These are phyloP conservation scores for Lycopodina hypogea DNA, from an alignment of 37 sponge, comb jelly and placozoan species.

Conservation along the genomic window DNA sequence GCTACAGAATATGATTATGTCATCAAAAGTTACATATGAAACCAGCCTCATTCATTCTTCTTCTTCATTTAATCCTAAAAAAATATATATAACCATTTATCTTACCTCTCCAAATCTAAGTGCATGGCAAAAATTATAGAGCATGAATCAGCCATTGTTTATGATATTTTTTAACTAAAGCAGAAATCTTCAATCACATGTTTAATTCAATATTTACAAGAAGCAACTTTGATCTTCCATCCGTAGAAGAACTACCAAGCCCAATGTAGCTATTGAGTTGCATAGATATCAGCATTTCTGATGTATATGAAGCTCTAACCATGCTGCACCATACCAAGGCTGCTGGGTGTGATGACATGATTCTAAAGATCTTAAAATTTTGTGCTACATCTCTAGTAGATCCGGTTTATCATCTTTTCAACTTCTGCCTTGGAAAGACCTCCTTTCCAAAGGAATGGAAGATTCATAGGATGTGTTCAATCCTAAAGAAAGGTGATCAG, in stretches of 20 bases:
- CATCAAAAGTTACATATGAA: too few relatives aligned
- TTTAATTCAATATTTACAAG: background rate
- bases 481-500: too few relatives aligned
- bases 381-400: too few relatives aligned
- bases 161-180: background rate
- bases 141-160: too few relatives aligned
- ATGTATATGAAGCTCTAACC: background rate
- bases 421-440: background rate
- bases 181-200: background rate
- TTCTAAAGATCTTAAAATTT: background rate
- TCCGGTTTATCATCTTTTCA: background rate
- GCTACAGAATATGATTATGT: too few relatives aligned
- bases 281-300: background rate
- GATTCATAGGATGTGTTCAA: background rate
- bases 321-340: too few relatives aligned
- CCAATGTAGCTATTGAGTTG: background rate
- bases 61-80: too few relatives aligned
- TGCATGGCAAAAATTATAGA: too few relatives aligned
- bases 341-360: background rate
- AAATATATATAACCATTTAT: too few relatives aligned
- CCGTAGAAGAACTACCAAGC: background rate
- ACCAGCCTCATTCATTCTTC: too few relatives aligned
- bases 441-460: background rate
- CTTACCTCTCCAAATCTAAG: too few relatives aligned
- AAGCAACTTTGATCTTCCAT: background rate